Evolutionary conservation across 2,113 vertebrate species (phyloP).

Genomic region (Halcyon senegalensis): DNA sequence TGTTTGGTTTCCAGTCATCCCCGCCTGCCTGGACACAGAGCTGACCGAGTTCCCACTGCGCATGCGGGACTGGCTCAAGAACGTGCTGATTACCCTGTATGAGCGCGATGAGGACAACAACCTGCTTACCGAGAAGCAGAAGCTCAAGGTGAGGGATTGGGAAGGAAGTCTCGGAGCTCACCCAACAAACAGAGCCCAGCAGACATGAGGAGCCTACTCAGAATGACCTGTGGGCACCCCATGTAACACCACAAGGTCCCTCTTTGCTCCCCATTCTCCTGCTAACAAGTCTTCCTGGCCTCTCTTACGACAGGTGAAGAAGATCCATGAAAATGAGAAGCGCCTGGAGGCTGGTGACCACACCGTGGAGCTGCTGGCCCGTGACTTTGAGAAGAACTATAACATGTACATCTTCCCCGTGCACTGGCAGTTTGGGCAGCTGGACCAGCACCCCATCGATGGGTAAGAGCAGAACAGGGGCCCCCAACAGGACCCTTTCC

Average conservation of each 20-base stretch:
- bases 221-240: neutral
- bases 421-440: constrained; percentile 98
- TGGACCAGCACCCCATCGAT: constrained; percentile 94
- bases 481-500: neutral
- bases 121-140: constrained; percentile 97
- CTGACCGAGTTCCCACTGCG: constrained; percentile 95
- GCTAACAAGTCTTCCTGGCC: neutral
- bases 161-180: neutral
- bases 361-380: constrained; percentile 91
- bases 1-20: constrained; percentile 80
- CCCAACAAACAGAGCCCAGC: rapidly evolving
- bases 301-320: constrained; percentile 85
- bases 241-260: neutral
- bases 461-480: constrained; percentile 54
- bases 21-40: constrained; percentile 89
- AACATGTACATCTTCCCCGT: constrained; percentile 99
- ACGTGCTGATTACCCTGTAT: constrained; percentile 94
- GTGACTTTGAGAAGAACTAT: constrained; percentile 99
- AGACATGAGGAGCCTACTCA: neutral
- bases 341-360: constrained; percentile 92
- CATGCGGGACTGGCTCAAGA: constrained; percentile 99
- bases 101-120: constrained; percentile 94
- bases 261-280: neutral
- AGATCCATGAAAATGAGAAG: constrained; percentile 97
- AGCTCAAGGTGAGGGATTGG: constrained; percentile 84